Percentiles rank a stretch among this genome's conserved stretches.
Evolutionary conservation across 2,113 vertebrate genomes (phyloP).

Genomic region (Sorex fumeus): DNA sequence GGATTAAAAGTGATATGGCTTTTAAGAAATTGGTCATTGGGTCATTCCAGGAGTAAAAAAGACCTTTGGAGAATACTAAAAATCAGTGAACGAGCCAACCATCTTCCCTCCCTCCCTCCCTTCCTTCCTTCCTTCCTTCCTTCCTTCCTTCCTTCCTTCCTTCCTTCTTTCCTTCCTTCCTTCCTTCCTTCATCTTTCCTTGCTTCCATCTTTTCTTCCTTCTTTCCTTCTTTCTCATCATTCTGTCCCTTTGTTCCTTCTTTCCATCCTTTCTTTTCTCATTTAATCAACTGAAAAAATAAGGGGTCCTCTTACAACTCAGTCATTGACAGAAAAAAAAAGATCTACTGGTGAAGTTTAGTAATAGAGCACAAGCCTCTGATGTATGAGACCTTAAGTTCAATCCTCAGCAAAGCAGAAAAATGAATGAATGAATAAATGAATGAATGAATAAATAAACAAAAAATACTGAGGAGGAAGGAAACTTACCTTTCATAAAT

Average conservation of each 20-base stretch:
- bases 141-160: neutral
- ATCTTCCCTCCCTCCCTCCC: neutral
- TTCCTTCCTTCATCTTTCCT: neutral
- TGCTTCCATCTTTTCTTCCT: neutral
- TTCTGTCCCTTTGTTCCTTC: neutral
- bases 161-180: no score
- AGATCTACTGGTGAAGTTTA: neutral
- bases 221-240: no score
- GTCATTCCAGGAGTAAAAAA: slow-evolving; percentile 1
- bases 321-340: slow-evolving; percentile 52
- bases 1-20: neutral
- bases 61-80: slow-evolving; percentile 39
- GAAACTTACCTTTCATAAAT: neutral
- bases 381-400: no score
- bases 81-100: neutral
- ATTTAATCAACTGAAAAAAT: neutral
- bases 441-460: no score
- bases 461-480: no score
- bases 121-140: no score
- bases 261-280: neutral
- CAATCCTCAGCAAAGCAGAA: neutral
- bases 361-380: no score
- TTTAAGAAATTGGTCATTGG: slow-evolving; percentile 18
- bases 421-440: slow-evolving; percentile 42
- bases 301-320: neutral